Evolutionary conservation across 1,140 invertebrate species (phyloP).

Genomic region (Laodelphax striatellus): DNA sequence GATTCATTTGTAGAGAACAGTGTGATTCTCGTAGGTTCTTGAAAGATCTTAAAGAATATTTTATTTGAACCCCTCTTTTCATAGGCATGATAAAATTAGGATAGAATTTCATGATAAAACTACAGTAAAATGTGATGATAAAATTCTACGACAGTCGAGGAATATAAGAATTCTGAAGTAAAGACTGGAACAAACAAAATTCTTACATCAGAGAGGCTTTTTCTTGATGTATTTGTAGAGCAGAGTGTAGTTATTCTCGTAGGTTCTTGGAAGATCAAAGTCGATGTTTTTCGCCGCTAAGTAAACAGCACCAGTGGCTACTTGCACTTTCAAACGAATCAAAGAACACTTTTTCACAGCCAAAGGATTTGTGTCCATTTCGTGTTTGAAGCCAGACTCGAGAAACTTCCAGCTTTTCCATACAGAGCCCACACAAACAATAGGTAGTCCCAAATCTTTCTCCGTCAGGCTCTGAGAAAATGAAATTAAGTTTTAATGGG

Average conservation of each 20-base stretch:
- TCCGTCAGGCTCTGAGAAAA: conserved; percentile 36
- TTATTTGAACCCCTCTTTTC: too few relatives aligned
- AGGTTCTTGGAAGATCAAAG: conserved; percentile 37
- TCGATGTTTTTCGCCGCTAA: conserved; percentile 51
- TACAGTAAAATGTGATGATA: too few relatives aligned
- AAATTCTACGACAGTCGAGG: too few relatives aligned
- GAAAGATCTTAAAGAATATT: too few relatives aligned
- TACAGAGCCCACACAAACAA: conserved; percentile 91
- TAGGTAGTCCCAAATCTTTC: conserved; percentile 50
- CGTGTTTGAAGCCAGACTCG: conserved; percentile 50
- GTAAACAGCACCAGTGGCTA: conserved; percentile 63
- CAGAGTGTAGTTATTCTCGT: conserved; percentile 35
- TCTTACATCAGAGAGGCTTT: neutral
- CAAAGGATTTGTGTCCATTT: conserved; percentile 35
- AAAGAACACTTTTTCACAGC: conserved; percentile 44
- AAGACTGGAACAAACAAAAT: too few relatives aligned
- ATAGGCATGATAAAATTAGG: too few relatives aligned
- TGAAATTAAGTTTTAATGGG: neutral
- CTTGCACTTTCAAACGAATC: conserved; percentile 45
- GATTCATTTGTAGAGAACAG: conserved; percentile 38
- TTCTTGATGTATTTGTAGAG: conserved; percentile 36
- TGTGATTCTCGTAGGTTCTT: conserved; percentile 36
- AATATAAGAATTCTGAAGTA: too few relatives aligned
- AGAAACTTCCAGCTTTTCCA: conserved; percentile 87
- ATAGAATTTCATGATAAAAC: too few relatives aligned